Evolutionary conservation across 2,888 invertebrate genomes (phyloP).

Genomic region (Idaea aversata): DNA sequence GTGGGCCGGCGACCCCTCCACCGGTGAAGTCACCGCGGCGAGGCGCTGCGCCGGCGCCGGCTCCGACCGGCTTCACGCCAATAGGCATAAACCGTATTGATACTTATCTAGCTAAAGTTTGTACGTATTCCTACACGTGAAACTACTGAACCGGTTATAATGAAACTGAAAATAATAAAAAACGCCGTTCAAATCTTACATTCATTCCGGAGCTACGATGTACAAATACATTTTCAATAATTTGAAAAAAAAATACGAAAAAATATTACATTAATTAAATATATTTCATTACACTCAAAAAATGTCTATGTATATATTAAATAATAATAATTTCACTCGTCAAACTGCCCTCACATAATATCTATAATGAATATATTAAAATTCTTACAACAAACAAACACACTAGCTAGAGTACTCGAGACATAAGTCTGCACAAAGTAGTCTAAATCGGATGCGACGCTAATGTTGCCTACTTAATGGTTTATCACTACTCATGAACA

Average conservation of each 20-base stretch:
- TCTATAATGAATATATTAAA: no score
- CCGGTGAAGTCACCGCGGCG: slow-evolving; percentile 10
- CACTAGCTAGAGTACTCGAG: no score
- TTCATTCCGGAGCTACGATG: no score
- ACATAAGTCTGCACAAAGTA: no score
- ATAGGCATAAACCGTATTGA: slow-evolving; percentile 61
- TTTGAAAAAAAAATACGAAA: no score
- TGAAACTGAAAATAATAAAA: neutral
- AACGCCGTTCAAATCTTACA: neutral
- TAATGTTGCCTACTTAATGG: no score
- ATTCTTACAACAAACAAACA: neutral
- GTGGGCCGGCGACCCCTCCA: slow-evolving; percentile 71
- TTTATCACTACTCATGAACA: no score
- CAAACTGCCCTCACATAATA: no score
- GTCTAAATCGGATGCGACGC: no score
- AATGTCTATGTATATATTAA: neutral
- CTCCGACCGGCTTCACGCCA: slow-evolving; percentile 40
- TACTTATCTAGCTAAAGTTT: slow-evolving; percentile 7
- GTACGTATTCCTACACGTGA: neutral
- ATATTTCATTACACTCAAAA: neutral
- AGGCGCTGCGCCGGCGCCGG: slow-evolving; percentile 26
- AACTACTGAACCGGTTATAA: neutral
- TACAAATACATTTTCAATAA: no score
- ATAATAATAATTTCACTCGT: no score
- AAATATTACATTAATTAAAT: neutral